Evolutionary conservation across 2,797 vertebrate species (phyloP).

Genomic region (Chaenodraco wilsoni): DNA sequence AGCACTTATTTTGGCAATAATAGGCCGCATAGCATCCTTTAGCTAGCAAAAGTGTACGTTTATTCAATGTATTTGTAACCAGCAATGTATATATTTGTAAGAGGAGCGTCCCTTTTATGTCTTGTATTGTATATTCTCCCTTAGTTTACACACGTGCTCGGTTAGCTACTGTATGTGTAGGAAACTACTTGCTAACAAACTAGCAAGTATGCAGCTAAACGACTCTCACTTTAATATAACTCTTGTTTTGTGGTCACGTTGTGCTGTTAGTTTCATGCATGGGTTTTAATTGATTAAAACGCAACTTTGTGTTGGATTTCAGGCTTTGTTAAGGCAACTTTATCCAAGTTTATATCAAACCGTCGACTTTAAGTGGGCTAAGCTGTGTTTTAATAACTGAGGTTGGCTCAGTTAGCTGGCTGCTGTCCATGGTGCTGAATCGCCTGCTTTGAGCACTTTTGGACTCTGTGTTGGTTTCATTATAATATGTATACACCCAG

Average conservation of each 20-base stretch:
- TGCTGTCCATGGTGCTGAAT: conserved; percentile 83
- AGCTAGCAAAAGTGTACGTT: conserved; percentile 31
- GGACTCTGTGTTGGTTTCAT: neutral
- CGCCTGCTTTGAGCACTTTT: neutral
- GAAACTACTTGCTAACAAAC: neutral
- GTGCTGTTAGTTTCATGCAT: rapidly evolving
- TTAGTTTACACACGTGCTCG: conserved; percentile 1
- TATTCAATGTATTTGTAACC: neutral
- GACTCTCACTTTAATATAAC: conserved; percentile 1
- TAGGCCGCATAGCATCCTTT: conserved; percentile 52
- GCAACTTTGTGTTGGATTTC: neutral
- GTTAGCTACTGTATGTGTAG: neutral
- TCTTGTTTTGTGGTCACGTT: neutral
- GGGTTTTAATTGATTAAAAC: neutral
- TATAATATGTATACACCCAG: neutral
- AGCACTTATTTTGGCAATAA: conserved; percentile 17
- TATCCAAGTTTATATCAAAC: rapidly evolving
- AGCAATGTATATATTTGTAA: neutral
- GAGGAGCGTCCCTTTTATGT: rapidly evolving
- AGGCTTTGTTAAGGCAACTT: neutral
- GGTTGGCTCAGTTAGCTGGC: conserved; percentile 23
- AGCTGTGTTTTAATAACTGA: rapidly evolving
- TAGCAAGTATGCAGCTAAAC: conserved; percentile 3
- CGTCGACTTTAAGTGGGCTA: rapidly evolving
- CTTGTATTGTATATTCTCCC: neutral